Evolutionary conservation across 2,113 vertebrate genomes (phyloP), one percentile per base, ranked within the genome.

Genomic region (Actenoides hombroni): DNA sequence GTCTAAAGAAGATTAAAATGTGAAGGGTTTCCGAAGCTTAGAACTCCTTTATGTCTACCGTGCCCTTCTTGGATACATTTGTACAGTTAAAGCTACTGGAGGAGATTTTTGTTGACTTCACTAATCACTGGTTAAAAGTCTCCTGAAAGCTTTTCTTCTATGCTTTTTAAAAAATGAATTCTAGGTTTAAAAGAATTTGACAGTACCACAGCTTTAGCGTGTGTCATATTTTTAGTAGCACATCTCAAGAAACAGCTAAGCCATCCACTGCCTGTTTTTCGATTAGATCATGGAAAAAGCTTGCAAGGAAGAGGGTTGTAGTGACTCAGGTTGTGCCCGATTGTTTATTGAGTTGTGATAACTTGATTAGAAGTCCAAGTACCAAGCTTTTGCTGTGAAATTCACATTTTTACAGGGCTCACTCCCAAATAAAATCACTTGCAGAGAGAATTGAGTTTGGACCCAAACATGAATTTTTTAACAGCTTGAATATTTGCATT

Each of bases 291-390:
- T 2, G 13, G 73, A 61, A 91, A 71, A 94, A 79, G 42, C 42
- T 86, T 71, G 48, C 42, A 84, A 79, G 64, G 42, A 84, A 75
- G 74, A 84, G 15, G n/a, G 56, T 3, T 89, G 73, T 25, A 51
- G 83, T 87, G 94, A 86, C 77, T 91, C 56, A 82, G 74, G 86
- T 71, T 89, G 21, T 60, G 48, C 53, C 19, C 11, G 80, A 84
- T 51, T 89, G 76, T 61, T 91, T 68, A 92, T 13, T 75, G 91
- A 86, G 73, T 89, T 87, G 48, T 37, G 86, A 68, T 89, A 92
- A 94, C 70, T 60, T 51, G 48, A 92, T 91, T 79, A 92, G 40
- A 69, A 84, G 16, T 31, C 57, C 80, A 86, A 86, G 17, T 1
- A 79, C 35, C 48, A 64, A 65, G 74, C 18, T 33, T 86, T 57